Conservation (phyloP, 2,797 vertebrate species). For the Remorina albescens region DNA sequence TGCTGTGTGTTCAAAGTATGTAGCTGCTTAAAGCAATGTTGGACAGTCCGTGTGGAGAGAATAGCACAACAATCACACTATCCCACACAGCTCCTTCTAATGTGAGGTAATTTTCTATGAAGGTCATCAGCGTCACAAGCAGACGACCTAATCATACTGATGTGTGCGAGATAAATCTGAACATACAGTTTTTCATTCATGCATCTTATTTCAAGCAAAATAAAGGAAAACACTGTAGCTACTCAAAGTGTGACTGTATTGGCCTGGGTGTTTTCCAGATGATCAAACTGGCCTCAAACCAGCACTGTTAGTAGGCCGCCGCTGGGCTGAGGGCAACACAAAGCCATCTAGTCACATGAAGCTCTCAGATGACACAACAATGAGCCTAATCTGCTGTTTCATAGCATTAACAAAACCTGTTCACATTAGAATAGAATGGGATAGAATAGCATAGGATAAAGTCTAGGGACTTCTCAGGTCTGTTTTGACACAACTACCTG, state of each 20-base stretch:
- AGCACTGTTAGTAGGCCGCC: conserved; percentile 44
- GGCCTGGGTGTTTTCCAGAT: conserved; percentile 3
- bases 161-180: conserved; percentile 10
- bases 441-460: not conserved
- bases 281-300: conserved; percentile 39
- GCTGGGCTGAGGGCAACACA: conserved; percentile 55
- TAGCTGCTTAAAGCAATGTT: conserved; percentile 23
- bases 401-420: conserved; percentile 47
- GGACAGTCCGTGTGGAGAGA: not conserved
- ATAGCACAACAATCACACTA: not conserved
- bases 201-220: not conserved
- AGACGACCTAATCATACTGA: not conserved
- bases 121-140: not conserved
- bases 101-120: not conserved
- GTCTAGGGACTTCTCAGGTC: not conserved
- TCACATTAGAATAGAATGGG: conserved; percentile 12
- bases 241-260: not conserved
- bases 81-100: not conserved
- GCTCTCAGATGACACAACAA: conserved; percentile 70
- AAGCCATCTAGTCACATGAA: conserved; percentile 74
- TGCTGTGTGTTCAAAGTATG: conserved; percentile 17
- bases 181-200: not conserved
- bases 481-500: conserved; percentile 3
- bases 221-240: not conserved
- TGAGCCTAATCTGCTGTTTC: conserved; percentile 41